phyloP scores from a whole-genome alignment of 1,140 invertebrate genomes.

The Drosophila pruinosa region DNA sequence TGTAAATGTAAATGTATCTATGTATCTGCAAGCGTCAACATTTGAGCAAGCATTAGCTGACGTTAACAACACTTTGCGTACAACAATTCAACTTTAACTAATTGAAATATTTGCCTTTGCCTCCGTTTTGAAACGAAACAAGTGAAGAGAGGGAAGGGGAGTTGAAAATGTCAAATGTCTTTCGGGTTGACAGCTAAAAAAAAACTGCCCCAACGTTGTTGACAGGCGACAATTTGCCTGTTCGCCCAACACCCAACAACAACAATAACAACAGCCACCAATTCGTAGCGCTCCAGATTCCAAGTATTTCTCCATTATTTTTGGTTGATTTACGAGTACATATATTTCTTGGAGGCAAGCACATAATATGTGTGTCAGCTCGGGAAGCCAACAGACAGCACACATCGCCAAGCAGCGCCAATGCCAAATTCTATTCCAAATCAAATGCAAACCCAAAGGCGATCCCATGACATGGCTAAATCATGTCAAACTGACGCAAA shows the following conservation, averaged over 20 bases:
- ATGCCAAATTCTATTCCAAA: slow-evolving; percentile 13
- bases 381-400: not conserved
- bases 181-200: slow-evolving; percentile 65
- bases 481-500: slow-evolving; percentile 48
- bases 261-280: slow-evolving; percentile 18
- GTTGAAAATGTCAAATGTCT: slow-evolving; percentile 65
- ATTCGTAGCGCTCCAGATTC: slow-evolving; percentile 67
- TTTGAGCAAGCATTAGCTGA: slow-evolving; percentile 56
- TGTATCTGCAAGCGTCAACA: slow-evolving; percentile 35
- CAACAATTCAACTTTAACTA: slow-evolving; percentile 59
- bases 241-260: no score
- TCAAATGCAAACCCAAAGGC: slow-evolving; percentile 8
- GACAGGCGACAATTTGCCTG: slow-evolving; percentile 69
- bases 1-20: not conserved
- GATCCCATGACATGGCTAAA: slow-evolving; percentile 41
- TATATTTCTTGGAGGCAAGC: slow-evolving; percentile 18
- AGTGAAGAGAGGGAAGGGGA: not conserved
- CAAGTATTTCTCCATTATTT: slow-evolving; percentile 33
- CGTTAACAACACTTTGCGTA: slow-evolving; percentile 8
- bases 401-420: slow-evolving; percentile 3
- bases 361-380: slow-evolving; percentile 64
- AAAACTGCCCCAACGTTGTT: slow-evolving; percentile 32
- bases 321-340: slow-evolving; percentile 8
- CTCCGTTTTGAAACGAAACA: not conserved
- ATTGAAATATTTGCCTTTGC: slow-evolving; percentile 60